phyloP scores from a whole-genome alignment of 2,888 invertebrate species.

The Reticulitermes lucifugus region DNA sequence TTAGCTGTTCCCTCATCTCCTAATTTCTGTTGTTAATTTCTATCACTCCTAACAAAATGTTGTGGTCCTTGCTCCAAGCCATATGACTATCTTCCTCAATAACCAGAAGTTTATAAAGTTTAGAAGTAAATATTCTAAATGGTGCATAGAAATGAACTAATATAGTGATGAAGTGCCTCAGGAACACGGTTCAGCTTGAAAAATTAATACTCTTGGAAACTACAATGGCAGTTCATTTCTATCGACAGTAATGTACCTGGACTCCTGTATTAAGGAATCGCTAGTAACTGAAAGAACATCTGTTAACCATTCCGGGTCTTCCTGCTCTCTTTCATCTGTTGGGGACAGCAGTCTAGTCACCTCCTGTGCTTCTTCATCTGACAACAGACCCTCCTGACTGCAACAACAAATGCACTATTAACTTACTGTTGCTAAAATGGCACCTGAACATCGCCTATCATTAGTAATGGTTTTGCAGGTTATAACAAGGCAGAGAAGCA shows the following conservation, averaged over 20 bases:
- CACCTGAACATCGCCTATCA: background rate
- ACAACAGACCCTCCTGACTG: constrained; percentile 84
- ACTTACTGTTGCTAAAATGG: background rate
- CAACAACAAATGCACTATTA: background rate
- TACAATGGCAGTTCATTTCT: too few species aligned
- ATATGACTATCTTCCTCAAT: too few species aligned
- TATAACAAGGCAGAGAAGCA: background rate
- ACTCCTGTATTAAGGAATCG: constrained; percentile 52
- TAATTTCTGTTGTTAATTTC: too few species aligned
- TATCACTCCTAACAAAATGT: too few species aligned
- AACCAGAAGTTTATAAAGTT: too few species aligned
- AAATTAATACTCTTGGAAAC: too few species aligned
- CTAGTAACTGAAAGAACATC: constrained; percentile 70
- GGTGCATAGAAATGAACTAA: too few species aligned
- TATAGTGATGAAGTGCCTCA: too few species aligned
- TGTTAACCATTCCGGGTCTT: constrained; percentile 70
- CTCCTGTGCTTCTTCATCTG: constrained; percentile 92
- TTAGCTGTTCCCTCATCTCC: too few species aligned
- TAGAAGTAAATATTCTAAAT: too few species aligned
- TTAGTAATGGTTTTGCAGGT: background rate
- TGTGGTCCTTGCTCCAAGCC: too few species aligned
- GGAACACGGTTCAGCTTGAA: too few species aligned
- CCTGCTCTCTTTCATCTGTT: constrained; percentile 59
- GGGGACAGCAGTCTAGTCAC: constrained; percentile 84
- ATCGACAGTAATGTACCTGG: constrained; percentile 56